phyloP scores from a whole-genome alignment of 2,113 vertebrate genomes.

The Spheniscus mendiculus region DNA sequence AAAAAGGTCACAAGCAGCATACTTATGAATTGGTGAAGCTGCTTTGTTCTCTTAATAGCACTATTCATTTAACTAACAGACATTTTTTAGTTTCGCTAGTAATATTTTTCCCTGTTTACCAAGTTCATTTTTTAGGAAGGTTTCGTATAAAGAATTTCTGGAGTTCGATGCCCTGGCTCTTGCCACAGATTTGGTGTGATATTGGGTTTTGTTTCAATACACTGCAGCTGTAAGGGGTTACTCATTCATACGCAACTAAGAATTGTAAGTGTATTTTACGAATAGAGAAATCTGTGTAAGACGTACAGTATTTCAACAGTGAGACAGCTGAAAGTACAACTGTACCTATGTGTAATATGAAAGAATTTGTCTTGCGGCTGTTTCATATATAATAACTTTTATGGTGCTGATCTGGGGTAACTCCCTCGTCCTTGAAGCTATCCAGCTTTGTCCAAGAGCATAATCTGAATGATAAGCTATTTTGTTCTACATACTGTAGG shows the following conservation, averaged over 20 bases:
- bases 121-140: not conserved
- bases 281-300: not conserved
- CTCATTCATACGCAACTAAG: not conserved
- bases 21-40: rapidly evolving
- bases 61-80: not conserved
- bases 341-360: constrained; percentile 22
- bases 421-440: constrained; percentile 30
- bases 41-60: not conserved
- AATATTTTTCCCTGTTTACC: not conserved
- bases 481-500: constrained; percentile 8
- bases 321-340: constrained; percentile 37
- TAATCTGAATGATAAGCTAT: constrained; percentile 44
- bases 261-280: not conserved
- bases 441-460: not conserved
- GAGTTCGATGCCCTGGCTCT: not conserved
- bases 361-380: constrained; percentile 43
- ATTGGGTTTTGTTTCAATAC: not conserved
- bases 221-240: not conserved
- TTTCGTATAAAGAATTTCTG: not conserved
- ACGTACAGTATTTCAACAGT: not conserved
- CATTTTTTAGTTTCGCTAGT: not conserved
- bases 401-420: not conserved
- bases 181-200: not conserved
- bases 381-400: constrained; percentile 41
- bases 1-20: rapidly evolving